These are phyloP conservation scores for Phrynocephalus vlangalii DNA, from an alignment of 2,797 vertebrate species.

Conservation along the genomic window DNA sequence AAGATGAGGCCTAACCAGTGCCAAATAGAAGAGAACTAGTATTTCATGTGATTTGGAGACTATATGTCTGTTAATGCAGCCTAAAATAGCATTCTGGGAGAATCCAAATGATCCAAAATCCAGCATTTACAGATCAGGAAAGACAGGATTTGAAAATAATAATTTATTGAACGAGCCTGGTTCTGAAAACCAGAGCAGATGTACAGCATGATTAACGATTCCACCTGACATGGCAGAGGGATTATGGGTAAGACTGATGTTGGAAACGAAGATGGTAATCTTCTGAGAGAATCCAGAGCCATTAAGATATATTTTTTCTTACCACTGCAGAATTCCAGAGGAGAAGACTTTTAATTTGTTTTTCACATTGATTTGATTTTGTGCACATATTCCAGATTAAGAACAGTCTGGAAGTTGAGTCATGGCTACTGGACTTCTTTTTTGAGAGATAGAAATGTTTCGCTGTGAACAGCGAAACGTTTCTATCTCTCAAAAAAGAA, in stretches of 20 bases:
- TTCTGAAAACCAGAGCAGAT: slow-evolving; percentile 44
- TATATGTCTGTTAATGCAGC: no score
- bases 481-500: no score
- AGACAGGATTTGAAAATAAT: slow-evolving; percentile 40
- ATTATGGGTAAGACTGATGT: slow-evolving; percentile 36
- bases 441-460: no score
- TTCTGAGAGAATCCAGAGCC: slow-evolving; percentile 42
- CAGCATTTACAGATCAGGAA: slow-evolving; percentile 30
- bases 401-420: neutral
- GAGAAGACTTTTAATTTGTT: slow-evolving; percentile 13
- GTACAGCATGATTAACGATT: slow-evolving; percentile 23
- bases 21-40: no score
- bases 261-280: slow-evolving; percentile 23
- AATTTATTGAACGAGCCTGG: slow-evolving; percentile 35
- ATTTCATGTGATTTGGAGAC: no score
- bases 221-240: slow-evolving; percentile 24
- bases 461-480: no score
- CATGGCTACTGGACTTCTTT: no score
- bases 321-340: fast-evolving
- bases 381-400: slow-evolving; percentile 20
- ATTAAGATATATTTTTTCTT: slow-evolving; percentile 37
- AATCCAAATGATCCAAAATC: slow-evolving; percentile 1
- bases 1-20: no score
- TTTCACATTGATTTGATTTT: neutral
- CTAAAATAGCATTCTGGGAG: neutral